phyloP scores from a whole-genome alignment of 2,797 vertebrate species.

The Neoniphon sammara region DNA sequence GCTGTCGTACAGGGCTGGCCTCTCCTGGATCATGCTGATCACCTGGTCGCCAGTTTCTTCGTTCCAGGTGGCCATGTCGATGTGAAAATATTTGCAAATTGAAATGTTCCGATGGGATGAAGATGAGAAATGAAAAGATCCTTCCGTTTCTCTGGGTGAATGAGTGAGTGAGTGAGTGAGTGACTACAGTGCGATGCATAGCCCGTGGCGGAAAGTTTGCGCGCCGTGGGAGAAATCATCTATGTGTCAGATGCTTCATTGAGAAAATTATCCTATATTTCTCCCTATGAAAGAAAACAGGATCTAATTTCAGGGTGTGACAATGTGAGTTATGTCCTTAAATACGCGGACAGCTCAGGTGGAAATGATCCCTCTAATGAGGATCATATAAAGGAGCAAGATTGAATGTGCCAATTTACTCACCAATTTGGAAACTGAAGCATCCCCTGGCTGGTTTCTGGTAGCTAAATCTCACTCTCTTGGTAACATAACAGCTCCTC shows the following conservation, averaged over 20 bases:
- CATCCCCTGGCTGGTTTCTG: slow-evolving; percentile 29
- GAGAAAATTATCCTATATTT: background rate
- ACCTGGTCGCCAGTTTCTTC: too few relatives aligned
- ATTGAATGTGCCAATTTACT: slow-evolving; percentile 33
- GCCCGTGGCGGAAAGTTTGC: too few relatives aligned
- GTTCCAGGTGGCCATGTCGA: too few relatives aligned
- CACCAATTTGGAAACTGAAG: slow-evolving; percentile 26
- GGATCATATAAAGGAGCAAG: background rate
- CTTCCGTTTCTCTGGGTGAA: too few relatives aligned
- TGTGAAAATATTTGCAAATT: too few relatives aligned
- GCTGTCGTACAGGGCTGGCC: too few relatives aligned
- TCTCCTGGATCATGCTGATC: too few relatives aligned
- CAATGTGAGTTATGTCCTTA: background rate
- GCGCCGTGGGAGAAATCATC: background rate
- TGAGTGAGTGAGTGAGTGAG: too few relatives aligned
- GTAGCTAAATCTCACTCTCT: slow-evolving; percentile 16
- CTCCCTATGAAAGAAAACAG: background rate
- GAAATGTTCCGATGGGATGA: too few relatives aligned
- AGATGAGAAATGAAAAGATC: too few relatives aligned
- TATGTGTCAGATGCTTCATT: background rate
- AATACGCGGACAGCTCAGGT: background rate
- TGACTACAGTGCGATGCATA: too few relatives aligned
- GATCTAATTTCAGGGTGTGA: background rate
- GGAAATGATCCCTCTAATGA: slow-evolving; percentile 3
- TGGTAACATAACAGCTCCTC: slow-evolving; percentile 21